Percentiles rank a stretch among this genome's conserved stretches.
Conservation (phyloP, 2,888 invertebrate genomes). For the Quadroppia sp. region DNA sequence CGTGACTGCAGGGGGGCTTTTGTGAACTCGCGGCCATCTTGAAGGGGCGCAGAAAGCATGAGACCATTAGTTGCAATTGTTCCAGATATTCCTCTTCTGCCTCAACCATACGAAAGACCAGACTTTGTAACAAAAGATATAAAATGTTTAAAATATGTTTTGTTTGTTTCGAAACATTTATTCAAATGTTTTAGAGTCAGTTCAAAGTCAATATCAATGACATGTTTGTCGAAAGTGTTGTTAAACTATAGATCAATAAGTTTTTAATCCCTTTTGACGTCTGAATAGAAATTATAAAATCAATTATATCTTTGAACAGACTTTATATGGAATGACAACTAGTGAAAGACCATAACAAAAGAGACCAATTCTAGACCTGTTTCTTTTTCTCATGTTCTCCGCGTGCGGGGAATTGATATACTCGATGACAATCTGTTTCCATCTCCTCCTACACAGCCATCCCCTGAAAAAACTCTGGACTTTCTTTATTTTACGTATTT, state of each 20-base stretch:
- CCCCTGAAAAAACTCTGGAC: conserved; percentile 85
- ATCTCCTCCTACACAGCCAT: conserved; percentile 81
- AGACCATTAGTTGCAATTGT: conserved; percentile 76
- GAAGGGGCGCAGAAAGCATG: conserved; percentile 81
- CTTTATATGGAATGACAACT: too few species aligned
- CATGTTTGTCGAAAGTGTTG: too few species aligned
- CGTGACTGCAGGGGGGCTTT: conserved; percentile 85
- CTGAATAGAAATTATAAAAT: too few species aligned
- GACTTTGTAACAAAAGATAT: conserved; percentile 55
- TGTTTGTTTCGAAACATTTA: neutral
- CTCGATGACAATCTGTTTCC: conserved; percentile 92
- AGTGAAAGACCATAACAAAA: too few species aligned
- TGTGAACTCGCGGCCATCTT: conserved; percentile 92
- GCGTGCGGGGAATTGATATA: conserved; percentile 91
- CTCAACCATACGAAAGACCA: conserved; percentile 86
- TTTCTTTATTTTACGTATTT: conserved; percentile 77
- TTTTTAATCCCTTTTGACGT: too few species aligned
- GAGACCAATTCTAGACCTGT: conserved; percentile 62
- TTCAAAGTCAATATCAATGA: too few species aligned
- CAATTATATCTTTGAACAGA: too few species aligned
- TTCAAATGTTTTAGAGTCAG: neutral
- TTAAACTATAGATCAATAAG: too few species aligned
- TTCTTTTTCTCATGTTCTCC: conserved; percentile 85
- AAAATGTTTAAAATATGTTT: too few species aligned
- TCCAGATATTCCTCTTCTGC: conserved; percentile 88